Conservation (phyloP, 2,888 invertebrate genomes). For the Cosmia pyralina region DNA sequence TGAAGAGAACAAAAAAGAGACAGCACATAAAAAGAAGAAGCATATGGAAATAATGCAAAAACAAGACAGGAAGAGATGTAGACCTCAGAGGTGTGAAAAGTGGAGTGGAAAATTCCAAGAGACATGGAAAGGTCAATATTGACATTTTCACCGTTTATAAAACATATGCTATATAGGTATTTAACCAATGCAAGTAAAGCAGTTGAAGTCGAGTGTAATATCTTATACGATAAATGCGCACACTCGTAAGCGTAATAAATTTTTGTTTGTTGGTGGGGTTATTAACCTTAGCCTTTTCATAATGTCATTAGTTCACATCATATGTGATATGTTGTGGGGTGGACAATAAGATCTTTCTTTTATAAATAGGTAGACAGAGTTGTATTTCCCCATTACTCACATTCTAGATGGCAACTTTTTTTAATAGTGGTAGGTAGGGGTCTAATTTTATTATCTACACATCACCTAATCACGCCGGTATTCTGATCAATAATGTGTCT, state of each 20-base stretch:
- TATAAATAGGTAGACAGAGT: not conserved
- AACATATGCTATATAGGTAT: not conserved
- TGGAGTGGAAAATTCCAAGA: not conserved
- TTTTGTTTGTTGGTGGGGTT: constrained; percentile 1
- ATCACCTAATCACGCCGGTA: not conserved
- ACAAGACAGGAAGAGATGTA: not conserved
- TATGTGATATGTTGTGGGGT: constrained; percentile 6
- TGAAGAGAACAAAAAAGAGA: not conserved
- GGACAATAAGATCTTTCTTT: not conserved
- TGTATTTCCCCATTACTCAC: not conserved
- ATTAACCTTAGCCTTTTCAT: constrained; percentile 42
- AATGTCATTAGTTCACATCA: constrained; percentile 36
- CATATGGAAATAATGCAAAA: not conserved
- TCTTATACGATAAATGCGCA: not conserved
- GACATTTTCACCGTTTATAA: too few species aligned
- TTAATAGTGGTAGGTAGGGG: too few species aligned
- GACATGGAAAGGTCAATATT: not conserved
- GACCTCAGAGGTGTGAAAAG: too few species aligned
- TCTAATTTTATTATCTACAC: not conserved
- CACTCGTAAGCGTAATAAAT: constrained; percentile 6
- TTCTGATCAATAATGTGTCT: not conserved
- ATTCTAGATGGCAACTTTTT: not conserved
- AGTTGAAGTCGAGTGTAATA: not conserved
- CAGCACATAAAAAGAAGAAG: not conserved
- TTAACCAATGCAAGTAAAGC: not conserved